Evolutionary conservation across 2,113 vertebrate species (phyloP), one percentile per base, ranked within the genome.

Genomic region (Oryctolagus cuniculus): DNA sequence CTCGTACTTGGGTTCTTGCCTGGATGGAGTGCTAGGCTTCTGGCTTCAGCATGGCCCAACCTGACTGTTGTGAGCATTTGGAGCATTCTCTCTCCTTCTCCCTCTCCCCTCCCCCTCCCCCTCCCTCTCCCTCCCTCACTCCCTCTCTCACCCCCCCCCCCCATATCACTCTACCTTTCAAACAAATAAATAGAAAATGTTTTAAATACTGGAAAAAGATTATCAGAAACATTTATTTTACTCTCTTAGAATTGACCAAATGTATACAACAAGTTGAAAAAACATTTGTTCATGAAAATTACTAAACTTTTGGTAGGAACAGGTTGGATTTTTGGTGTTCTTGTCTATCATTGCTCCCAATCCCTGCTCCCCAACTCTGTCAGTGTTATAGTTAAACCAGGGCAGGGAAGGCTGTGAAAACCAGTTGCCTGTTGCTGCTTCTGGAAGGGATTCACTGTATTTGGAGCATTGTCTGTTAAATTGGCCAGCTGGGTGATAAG

Each of bases 231-330:
- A 70, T 27, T 58, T 8, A 15, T 69, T 78, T 85, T 63, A 61
- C 5, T 86, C 27, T 81, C 27, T 90, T n/a, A 80, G 66, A 83
- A 31, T 24, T 70, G 51, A 80, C 22, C 27, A 64, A 53, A 88
- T 27, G 10, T n/a, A 31, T n/a, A 13, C 8, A 79, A 63, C 25
- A 61, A 61, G 21, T 44, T 70, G 31, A 31, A 85, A 63, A 82
- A 13, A 13, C 51, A 53, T 51, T 94, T 96, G 51, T 78, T 93
- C 51, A 9, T 38, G 61, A 80, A 85, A 85, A 89, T 53, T 12
- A 1, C 13, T 38, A 58, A 69, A 8, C 34, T 96, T 75, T 25
- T 10, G 58, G 49, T 86, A 36, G 72, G 85, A 34, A 31, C 4
- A 31, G 55, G 21, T 22, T 55, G 51, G 36, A 63, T 55, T 3